Base-by-base conservation (phyloP, 2,113 vertebrate genomes). In the Orthonyx spaldingii region DNA sequence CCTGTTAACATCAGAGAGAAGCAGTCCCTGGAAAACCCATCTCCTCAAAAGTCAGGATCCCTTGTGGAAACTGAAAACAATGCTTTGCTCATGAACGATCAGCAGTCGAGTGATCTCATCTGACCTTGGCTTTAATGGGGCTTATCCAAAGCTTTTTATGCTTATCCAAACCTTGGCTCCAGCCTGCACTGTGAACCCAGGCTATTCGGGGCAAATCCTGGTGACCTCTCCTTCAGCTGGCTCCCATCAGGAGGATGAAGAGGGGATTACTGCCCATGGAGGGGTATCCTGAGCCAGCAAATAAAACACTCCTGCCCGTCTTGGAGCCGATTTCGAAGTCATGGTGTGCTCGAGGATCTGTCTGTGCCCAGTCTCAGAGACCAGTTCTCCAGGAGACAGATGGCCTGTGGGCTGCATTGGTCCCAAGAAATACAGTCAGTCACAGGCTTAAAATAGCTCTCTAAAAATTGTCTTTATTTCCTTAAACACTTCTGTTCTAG, bases 161-260 rank as follows among this genome's bases (percentile, higher is more conserved):
- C 84, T 96, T 46, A 95, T 93, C 94, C 91, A 94, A 53, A 57
- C 89, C 79, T 79, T 82, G 91, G 92, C 92, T 93, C 24, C 20
- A 6, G 76, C 20, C 75, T 49, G 27, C 35, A 0, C 76, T 19
- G 74, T 1, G 1, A 91, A 14, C 82, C 39, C 4, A 4, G 84
- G 88, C 90, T 96, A 95, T 93, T 89, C 60, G 8, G 79, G 92
- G 93, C 92, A 93, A 96, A 96, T 93, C 96, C 93, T 28, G 41
- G 18, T 76, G 84, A 81, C 56, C 89, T 79, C 61, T 46, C 72
- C 39, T 57, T 63, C 75, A 65, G 91, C 89, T 76, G 24, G 3
- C 16, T 74, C 50, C 66, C 47, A 3, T 44, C 64, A 27, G 70
- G 65, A 66, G 75, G 87, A 91, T 91, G 90, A 96, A 8, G 42